Evolutionary conservation across 1,140 invertebrate genomes (phyloP).

Genomic region (Chironomus striatipennis): DNA sequence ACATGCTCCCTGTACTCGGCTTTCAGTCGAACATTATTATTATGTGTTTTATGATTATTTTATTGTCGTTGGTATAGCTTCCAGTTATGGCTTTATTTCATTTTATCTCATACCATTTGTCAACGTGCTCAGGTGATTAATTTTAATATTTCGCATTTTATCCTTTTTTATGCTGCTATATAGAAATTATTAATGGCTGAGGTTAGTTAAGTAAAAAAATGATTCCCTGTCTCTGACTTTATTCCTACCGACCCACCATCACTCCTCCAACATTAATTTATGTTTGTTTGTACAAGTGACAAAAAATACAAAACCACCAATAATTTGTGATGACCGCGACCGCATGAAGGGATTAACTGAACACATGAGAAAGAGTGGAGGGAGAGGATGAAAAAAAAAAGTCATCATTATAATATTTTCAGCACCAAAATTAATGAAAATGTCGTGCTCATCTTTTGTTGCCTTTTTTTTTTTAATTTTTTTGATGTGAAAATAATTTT

Average conservation of each 20-base stretch:
- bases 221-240: neutral
- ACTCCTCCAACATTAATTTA: neutral
- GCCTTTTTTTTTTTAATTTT: neutral
- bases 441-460: neutral
- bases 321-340: conserved; percentile 1
- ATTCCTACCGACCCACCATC: too few species aligned
- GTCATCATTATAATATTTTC: neutral
- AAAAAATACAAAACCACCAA: conserved; percentile 1
- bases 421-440: conserved; percentile 3
- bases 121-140: conserved; percentile 11
- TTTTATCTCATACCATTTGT: conserved; percentile 13
- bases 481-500: neutral
- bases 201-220: neutral
- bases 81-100: conserved; percentile 12
- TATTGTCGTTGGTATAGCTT: neutral
- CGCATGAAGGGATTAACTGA: neutral
- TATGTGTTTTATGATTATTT: conserved; percentile 4
- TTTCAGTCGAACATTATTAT: neutral
- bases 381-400: too few species aligned
- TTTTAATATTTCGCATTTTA: conserved; percentile 10
- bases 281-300: neutral
- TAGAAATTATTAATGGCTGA: neutral
- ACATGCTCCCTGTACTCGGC: neutral
- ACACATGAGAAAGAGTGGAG: neutral
- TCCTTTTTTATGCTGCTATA: neutral